phyloP scores from a whole-genome alignment of 2,113 vertebrate genomes.

The Tyrannus savana region DNA sequence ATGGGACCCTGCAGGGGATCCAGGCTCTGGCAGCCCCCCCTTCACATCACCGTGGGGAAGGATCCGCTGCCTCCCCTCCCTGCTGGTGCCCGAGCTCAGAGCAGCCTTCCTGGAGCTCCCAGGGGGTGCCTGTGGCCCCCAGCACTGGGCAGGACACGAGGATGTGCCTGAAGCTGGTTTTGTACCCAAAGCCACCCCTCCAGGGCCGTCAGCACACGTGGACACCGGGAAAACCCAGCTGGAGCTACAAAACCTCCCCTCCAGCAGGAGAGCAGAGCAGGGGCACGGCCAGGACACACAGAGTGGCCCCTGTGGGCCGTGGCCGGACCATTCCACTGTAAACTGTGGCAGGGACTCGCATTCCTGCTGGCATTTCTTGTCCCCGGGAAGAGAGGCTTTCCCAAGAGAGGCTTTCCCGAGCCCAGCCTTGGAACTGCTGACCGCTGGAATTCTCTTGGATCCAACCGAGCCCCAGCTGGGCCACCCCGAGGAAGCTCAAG shows the following conservation, averaged over 20 bases:
- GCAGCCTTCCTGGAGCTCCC: not conserved
- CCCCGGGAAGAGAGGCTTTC: not conserved
- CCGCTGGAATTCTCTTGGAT: not conserved
- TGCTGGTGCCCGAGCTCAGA: not conserved
- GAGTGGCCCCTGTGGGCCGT: not conserved
- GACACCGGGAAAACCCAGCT: not conserved
- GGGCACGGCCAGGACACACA: not conserved
- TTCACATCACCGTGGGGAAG: not conserved
- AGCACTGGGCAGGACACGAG: rapidly evolving
- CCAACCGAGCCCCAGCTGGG: not conserved
- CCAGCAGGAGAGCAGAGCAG: not conserved
- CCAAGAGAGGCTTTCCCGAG: not conserved
- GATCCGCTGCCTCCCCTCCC: not conserved
- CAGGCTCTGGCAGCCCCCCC: not conserved
- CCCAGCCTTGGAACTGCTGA: not conserved
- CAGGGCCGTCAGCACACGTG: rapidly evolving
- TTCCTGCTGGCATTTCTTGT: not conserved
- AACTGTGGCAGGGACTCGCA: not conserved
- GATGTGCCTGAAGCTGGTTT: not conserved
- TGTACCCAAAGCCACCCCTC: not conserved
- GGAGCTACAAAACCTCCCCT: not conserved
- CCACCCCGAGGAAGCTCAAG: not conserved
- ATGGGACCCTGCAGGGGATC: not conserved
- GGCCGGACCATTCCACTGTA: not conserved
- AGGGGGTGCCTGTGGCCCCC: not conserved